Evolutionary conservation across 23 tunicate species (phyloP), one percentile per base, ranked within the genome.

Genomic region (Diplosoma virens): DNA sequence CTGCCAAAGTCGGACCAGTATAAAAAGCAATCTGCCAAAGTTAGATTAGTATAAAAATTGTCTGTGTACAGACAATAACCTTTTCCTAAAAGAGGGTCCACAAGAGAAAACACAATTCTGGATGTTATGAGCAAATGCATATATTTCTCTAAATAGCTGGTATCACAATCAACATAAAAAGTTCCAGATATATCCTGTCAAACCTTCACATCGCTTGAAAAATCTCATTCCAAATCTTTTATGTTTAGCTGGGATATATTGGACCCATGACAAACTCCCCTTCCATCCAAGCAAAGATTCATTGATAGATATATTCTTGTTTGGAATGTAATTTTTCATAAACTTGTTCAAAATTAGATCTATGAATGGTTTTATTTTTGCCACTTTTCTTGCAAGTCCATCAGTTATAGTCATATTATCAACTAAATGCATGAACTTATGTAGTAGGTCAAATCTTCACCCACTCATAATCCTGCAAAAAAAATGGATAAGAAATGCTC

Each of bases 41-140:
- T 20, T 7, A 22, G 66, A n/a, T 9, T n/a, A 11, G 66, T 58
- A 22, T n/a, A n/a, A n/a, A n/a, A n/a, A n/a, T n/a, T n/a, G n/a
- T n/a, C n/a, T n/a, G n/a, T n/a, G n/a, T n/a, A n/a, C n/a, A n/a
- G n/a, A n/a, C n/a, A n/a, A n/a, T n/a, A n/a, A n/a, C 71, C 71
- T 21, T 65, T 65, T 30, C 41, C 41, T 14, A 65, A 32, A 18
- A 65, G 41, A 30, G 71, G 71, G 16, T 65, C 41, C 71, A 65
- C 28, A 11, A 65, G 71, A 65, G 37, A 30, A 14, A 65, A 7
- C 45, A 65, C 71, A 30, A 65, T 32, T 28, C 41, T 18, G 14
- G 71, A 30, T 24, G 71, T 7, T 17, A 32, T 21, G 25, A 6
- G 71, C 16, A 65, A n/a, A 56, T 56, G 23, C 41, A 7, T 32